Percentiles rank a stretch among this genome's conserved stretches.
phyloP scores from a whole-genome alignment of 1,140 invertebrate species.

The Orius insidiosus region DNA sequence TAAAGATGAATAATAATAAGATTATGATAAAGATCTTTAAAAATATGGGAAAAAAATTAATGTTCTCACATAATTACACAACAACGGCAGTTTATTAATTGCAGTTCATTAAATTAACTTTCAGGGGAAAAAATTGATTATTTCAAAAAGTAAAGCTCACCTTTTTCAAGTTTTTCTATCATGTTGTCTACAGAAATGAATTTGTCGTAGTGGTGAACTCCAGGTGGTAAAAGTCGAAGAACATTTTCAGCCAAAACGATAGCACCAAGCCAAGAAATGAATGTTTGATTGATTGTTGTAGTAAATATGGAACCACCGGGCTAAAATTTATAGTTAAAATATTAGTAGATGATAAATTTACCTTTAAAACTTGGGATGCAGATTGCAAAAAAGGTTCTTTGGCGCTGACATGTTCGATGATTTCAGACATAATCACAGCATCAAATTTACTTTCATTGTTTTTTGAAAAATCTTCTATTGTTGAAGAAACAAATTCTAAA shows the following conservation, averaged over 20 bases:
- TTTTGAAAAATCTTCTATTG: slow-evolving; percentile 38
- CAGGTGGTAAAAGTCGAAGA: slow-evolving; percentile 3
- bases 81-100: no score
- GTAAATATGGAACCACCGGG: slow-evolving; percentile 11
- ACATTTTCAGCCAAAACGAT: slow-evolving; percentile 10
- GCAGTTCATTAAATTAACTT: no score
- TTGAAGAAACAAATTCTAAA: slow-evolving; percentile 15
- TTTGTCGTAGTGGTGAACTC: slow-evolving; percentile 11
- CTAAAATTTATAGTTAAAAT: slow-evolving; percentile 5
- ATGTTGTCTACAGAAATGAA: slow-evolving; percentile 1
- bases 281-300: slow-evolving; percentile 11
- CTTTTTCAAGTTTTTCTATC: slow-evolving; percentile 1
- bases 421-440: slow-evolving; percentile 72
- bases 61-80: no score
- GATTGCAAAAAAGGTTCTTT: slow-evolving; percentile 55
- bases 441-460: slow-evolving; percentile 43
- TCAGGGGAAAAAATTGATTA: no score
- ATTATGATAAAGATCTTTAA: no score
- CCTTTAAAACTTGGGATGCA: slow-evolving; percentile 53
- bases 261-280: slow-evolving; percentile 4
- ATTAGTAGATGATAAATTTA: no score
- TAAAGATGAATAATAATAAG: background rate
- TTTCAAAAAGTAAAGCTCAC: no score
- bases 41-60: no score
- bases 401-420: slow-evolving; percentile 79